Evolutionary conservation across 2,888 invertebrate genomes (phyloP).

Genomic region (Deroplatys truncata): DNA sequence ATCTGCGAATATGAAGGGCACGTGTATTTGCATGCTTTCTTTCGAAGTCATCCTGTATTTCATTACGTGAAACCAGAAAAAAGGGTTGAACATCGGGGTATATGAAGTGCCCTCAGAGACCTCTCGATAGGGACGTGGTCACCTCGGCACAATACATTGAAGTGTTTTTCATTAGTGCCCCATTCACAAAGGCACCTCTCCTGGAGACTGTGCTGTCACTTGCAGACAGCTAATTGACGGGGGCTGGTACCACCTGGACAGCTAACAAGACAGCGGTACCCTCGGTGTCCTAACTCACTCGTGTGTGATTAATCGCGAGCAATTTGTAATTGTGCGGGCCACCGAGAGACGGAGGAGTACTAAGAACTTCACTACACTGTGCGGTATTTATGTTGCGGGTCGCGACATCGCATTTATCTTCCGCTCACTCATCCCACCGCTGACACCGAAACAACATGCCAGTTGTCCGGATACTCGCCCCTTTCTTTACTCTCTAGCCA

Average conservation of each 20-base stretch:
- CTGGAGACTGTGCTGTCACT: not conserved
- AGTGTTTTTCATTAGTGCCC: not conserved
- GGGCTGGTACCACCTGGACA: not conserved
- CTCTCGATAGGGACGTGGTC: not conserved
- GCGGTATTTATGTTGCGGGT: constrained; percentile 24
- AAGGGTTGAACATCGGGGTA: not conserved
- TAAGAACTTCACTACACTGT: not conserved
- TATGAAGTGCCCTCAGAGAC: not conserved
- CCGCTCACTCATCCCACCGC: not conserved
- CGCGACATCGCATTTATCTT: constrained; percentile 25
- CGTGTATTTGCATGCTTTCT: not conserved
- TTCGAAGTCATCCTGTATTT: not conserved
- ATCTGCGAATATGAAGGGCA: too few relatives aligned
- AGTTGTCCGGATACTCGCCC: not conserved
- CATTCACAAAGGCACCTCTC: not conserved
- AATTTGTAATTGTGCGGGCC: not conserved
- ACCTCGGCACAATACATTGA: not conserved
- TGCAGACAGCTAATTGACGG: not conserved
- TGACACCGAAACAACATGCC: not conserved
- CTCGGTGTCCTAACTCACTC: not conserved
- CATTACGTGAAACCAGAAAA: not conserved
- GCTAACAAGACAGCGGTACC: constrained; percentile 1
- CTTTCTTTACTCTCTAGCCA: not conserved
- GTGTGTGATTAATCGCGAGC: not conserved
- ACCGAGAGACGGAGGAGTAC: not conserved